Percentiles rank a stretch among this genome's conserved stretches.
Conservation (phyloP, 2,113 vertebrate genomes). For the Drymodes brunneopygia region DNA sequence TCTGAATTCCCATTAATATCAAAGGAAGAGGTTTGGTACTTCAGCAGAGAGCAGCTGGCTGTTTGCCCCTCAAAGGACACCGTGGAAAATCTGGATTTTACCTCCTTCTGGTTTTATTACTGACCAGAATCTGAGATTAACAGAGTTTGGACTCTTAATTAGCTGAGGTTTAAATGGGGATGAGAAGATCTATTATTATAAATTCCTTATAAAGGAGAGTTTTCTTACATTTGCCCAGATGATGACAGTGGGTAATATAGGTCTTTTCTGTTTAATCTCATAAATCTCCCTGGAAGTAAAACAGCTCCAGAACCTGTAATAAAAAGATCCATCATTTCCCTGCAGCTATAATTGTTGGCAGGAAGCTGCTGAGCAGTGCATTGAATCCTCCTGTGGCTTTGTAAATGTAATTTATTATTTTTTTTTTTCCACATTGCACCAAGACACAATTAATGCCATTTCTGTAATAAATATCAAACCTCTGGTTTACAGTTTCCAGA, state of each 20-base stretch:
- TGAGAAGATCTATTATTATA: not conserved
- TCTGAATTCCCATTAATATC: not conserved
- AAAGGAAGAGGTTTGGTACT: not conserved
- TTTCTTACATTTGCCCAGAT: not conserved
- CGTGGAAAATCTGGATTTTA: not conserved
- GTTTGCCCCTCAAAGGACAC: not conserved
- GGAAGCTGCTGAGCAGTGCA: not conserved
- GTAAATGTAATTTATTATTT: constrained; percentile 16
- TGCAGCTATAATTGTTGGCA: constrained; percentile 47
- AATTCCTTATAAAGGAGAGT: not conserved
- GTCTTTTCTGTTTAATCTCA: constrained; percentile 42
- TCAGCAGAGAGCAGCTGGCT: not conserved
- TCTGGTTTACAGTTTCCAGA: not conserved
- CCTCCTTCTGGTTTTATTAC: not conserved
- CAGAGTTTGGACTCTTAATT: not conserved
- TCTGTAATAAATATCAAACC: constrained; percentile 11
- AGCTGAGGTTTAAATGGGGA: not conserved
- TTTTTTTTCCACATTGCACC: not conserved
- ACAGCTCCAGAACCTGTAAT: constrained; percentile 51
- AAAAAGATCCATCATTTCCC: constrained; percentile 54
- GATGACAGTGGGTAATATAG: not conserved
- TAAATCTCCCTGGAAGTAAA: constrained; percentile 49
- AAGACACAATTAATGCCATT: constrained; percentile 10
- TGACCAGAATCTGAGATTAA: not conserved
- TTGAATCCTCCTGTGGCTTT: constrained; percentile 15